Evolutionary conservation across 2,888 invertebrate genomes (phyloP).

Genomic region (Cantharis rufa): DNA sequence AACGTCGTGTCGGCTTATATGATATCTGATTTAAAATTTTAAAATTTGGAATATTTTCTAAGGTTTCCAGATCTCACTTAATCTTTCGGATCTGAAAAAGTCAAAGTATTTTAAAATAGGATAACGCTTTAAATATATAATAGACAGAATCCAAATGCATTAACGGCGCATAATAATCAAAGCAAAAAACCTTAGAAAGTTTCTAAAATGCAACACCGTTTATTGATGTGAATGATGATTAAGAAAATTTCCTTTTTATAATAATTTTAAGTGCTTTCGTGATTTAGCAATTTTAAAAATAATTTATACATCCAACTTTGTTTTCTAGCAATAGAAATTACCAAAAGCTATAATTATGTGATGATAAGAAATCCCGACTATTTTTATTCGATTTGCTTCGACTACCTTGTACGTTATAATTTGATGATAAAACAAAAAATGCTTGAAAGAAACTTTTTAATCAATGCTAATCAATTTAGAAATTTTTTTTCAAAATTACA

Average conservation of each 20-base stretch:
- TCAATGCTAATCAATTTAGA: neutral
- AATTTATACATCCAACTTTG: neutral
- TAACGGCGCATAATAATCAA: neutral
- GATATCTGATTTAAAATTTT: neutral
- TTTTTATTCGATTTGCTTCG: neutral
- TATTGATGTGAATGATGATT: conserved; percentile 2
- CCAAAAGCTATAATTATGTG: neutral
- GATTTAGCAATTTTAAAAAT: conserved; percentile 1
- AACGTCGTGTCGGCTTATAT: neutral
- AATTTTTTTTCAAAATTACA: neutral
- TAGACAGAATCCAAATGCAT: neutral
- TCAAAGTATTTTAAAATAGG: neutral
- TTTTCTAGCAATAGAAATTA: conserved; percentile 1
- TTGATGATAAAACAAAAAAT: neutral
- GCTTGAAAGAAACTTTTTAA: neutral
- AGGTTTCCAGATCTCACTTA: neutral
- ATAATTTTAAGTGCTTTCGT: conserved; percentile 3
- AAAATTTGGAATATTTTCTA: neutral
- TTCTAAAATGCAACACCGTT: neutral
- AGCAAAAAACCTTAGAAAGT: neutral
- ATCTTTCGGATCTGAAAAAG: neutral
- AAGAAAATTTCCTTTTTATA: conserved; percentile 2
- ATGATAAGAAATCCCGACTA: neutral
- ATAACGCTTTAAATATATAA: neutral
- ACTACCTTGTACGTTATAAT: neutral